phyloP scores from a whole-genome alignment of 2,888 invertebrate species.

The Chydorus sphaericus region DNA sequence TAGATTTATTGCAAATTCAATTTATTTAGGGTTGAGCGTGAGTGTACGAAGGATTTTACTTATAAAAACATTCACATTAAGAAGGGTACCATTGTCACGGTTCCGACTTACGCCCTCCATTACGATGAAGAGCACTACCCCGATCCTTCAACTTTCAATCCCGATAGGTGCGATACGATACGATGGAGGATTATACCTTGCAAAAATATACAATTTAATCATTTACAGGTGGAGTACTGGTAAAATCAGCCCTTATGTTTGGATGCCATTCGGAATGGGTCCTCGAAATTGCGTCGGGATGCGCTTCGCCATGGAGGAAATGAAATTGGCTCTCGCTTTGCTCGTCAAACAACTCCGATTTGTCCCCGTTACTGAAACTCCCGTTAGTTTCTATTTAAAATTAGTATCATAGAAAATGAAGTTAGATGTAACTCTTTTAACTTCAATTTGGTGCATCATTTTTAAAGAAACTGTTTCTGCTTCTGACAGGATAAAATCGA shows the following conservation, averaged over 20 bases:
- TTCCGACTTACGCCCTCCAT: slow-evolving; percentile 42
- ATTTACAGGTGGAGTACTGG: neutral
- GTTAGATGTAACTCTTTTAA: too few relatives aligned
- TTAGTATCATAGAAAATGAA: too few relatives aligned
- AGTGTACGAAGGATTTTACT: slow-evolving; percentile 8
- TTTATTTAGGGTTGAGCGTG: slow-evolving; percentile 3
- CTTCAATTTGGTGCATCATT: too few relatives aligned
- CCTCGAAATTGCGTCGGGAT: slow-evolving; percentile 17
- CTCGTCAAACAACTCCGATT: slow-evolving; percentile 8
- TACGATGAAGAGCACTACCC: slow-evolving; percentile 41
- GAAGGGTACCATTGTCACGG: slow-evolving; percentile 36
- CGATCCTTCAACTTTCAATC: slow-evolving; percentile 41
- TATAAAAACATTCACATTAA: slow-evolving; percentile 31
- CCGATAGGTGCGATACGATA: too few relatives aligned
- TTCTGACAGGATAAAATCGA: too few relatives aligned
- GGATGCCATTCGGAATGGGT: slow-evolving; percentile 16
- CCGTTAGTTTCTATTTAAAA: too few relatives aligned
- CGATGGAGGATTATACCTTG: too few relatives aligned
- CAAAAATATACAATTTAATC: too few relatives aligned
- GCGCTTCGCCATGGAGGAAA: slow-evolving; percentile 13
- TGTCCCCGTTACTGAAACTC: neutral
- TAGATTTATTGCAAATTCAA: too few relatives aligned
- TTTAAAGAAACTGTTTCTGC: too few relatives aligned
- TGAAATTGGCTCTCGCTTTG: slow-evolving; percentile 5
- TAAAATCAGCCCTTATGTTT: slow-evolving; percentile 7